Evolutionary conservation across 1,140 invertebrate genomes (phyloP).

Genomic region (Caenorhabditis tropicalis): DNA sequence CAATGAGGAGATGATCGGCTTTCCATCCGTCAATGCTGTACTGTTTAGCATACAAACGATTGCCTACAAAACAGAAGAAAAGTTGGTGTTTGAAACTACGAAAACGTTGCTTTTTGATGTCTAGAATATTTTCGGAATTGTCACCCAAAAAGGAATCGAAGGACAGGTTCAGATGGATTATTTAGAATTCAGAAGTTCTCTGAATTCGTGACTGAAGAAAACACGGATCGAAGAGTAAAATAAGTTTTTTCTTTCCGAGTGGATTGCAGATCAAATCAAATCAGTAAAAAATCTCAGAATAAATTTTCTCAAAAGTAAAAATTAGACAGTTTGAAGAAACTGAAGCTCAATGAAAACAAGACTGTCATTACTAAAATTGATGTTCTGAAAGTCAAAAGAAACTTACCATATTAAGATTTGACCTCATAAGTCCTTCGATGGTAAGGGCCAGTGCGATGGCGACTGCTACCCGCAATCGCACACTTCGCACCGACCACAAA

Average conservation of each 20-base stretch:
- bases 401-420: constrained; percentile 68
- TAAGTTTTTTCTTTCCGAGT: no score
- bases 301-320: no score
- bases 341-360: no score
- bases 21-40: constrained; percentile 42
- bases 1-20: neutral
- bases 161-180: no score
- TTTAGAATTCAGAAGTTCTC: no score
- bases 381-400: neutral
- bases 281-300: no score
- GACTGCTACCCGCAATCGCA: constrained; percentile 66
- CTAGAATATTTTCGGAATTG: constrained; percentile 25
- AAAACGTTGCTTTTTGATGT: constrained; percentile 49
- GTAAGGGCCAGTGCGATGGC: constrained; percentile 67
- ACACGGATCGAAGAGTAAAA: no score
- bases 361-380: no score
- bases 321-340: no score
- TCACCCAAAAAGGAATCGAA: neutral
- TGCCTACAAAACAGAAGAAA: constrained; percentile 35
- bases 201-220: no score
- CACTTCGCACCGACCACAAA: constrained; percentile 62
- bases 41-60: constrained; percentile 58
- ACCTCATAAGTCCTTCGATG: constrained; percentile 71
- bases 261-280: no score
- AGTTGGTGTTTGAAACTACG: neutral